Evolutionary conservation across 2,113 vertebrate genomes (phyloP), one percentile per base, ranked within the genome.

Genomic region (Entomyzon cyanotis): DNA sequence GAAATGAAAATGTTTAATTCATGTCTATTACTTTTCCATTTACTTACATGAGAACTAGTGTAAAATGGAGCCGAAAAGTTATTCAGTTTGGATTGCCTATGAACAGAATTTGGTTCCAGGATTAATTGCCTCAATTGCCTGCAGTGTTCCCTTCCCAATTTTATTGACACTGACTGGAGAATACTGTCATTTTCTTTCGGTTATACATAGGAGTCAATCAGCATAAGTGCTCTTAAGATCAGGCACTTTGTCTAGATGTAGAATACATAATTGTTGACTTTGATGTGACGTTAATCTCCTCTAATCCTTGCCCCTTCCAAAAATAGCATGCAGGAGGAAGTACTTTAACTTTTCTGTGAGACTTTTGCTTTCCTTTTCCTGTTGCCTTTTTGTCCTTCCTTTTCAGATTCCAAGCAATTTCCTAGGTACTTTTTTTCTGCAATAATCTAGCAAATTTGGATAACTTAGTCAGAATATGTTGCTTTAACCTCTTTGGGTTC

Each of bases 1-100:
- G 59, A 83, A 89, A 90, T 73, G 39, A 42, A 73, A 92, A 88
- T 83, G 86, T 82, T 95, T 79, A 80, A 79, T 94, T 96, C 52
- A 84, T 73, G 39, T 65, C 75, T 83, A 39, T 92, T 83, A 73
- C 17, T 80, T 90, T 77, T 84, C 35, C 67, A 69, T 80, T 89
- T 93, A 58, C 39, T 89, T 78, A 50, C 9, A 10, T 24, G 56
- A 47, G 31, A 83, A 65, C 25, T 11, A 13, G 13, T 22, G 28
- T 35, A 81, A 90, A 89, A 55, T 11, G 33, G 25, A 86, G n/a
- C 9, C 33, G 33, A 18, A 12, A 81, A 87, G 33, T 67, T 77
- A 33, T 58, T 89, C 41, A 15, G 21, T 88, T 80, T 79, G 67
- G 63, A 74, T 83, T 71, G 63, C n/a, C 33, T 22, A 5, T 31